These are phyloP conservation scores for Eublepharis macularius DNA, from an alignment of 2,113 vertebrate species.

Conservation along the genomic window DNA sequence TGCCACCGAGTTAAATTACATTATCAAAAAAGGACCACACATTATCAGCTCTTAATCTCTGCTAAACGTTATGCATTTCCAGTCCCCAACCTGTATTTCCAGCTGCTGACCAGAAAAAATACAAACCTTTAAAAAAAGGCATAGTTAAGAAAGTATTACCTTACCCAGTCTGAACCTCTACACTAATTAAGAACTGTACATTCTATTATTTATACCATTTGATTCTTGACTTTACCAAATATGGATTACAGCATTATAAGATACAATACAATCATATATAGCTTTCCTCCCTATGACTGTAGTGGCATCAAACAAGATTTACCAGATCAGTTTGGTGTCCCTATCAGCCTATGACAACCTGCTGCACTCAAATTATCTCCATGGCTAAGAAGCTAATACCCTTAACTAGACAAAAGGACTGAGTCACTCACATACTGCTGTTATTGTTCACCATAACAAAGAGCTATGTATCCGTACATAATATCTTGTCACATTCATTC, in stretches of 20 bases:
- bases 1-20: too few relatives aligned
- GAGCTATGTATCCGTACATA: not conserved
- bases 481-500: not conserved
- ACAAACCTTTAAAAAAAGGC: too few relatives aligned
- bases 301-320: not conserved
- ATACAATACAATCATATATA: too few relatives aligned
- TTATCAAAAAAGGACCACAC: too few relatives aligned
- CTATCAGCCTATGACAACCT: not conserved
- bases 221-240: not conserved
- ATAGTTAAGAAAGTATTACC: too few relatives aligned
- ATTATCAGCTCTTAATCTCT: too few relatives aligned
- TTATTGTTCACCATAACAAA: not conserved
- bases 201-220: too few relatives aligned
- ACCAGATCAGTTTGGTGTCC: not conserved
- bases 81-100: too few relatives aligned
- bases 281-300: not conserved
- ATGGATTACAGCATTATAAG: not conserved
- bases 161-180: too few relatives aligned
- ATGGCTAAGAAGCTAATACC: not conserved
- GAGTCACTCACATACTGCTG: not conserved
- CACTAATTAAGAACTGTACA: too few relatives aligned
- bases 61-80: too few relatives aligned
- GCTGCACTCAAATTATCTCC: not conserved
- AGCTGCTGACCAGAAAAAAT: too few relatives aligned
- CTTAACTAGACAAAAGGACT: not conserved